A percentile compares a stretch with the other conserved stretches of the same genome.
Conservation (phyloP, 2,113 vertebrate species). For the Chrysochloris asiatica region DNA sequence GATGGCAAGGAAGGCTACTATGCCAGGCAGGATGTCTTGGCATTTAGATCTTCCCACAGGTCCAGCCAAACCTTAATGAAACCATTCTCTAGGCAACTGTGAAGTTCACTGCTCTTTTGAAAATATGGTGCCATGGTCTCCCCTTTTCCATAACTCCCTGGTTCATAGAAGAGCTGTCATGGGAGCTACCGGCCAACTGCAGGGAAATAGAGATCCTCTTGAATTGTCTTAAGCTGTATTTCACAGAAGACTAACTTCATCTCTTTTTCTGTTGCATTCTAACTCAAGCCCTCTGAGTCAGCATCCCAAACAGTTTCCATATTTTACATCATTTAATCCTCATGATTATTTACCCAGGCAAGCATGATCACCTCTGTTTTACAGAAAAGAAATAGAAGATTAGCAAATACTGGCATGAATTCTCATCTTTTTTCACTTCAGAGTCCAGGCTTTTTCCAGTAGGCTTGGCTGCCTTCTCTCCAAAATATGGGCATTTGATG, state of each 20-base stretch:
- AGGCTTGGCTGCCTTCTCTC: constrained; percentile 8
- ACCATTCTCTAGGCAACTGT: neutral
- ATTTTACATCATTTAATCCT: neutral
- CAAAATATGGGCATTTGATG: constrained; percentile 10
- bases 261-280: neutral
- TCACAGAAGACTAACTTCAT: neutral
- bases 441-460: neutral
- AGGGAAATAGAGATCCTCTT: neutral
- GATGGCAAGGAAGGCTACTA: neutral
- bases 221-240: neutral
- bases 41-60: neutral
- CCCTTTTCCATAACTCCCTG: neutral
- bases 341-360: neutral
- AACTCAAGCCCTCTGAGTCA: neutral
- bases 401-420: neutral
- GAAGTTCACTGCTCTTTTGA: neutral
- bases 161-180: neutral
- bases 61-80: neutral
- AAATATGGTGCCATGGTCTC: neutral
- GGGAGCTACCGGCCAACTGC: neutral
- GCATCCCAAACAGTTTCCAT: neutral
- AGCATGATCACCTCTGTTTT: neutral
- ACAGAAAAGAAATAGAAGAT: neutral
- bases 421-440: neutral
- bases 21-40: neutral